Percentiles rank a stretch among this genome's conserved stretches.
These are phyloP conservation scores for Tetrao urogallus DNA, from an alignment of 2,113 vertebrate genomes.

Conservation along the genomic window DNA sequence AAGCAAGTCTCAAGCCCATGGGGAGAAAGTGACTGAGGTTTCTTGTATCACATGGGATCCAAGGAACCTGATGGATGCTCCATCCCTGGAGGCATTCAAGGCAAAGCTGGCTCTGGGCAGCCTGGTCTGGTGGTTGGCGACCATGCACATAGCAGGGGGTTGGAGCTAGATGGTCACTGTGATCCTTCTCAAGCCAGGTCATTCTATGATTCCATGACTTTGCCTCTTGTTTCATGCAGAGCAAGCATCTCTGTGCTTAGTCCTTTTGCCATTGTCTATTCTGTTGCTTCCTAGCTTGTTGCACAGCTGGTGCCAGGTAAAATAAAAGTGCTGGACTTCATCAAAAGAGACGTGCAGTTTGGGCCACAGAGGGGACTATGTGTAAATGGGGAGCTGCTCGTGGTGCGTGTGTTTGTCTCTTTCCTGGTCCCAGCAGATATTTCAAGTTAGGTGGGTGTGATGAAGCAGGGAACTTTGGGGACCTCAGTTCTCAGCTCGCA, in stretches of 20 bases:
- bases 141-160: no score
- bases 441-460: not conserved
- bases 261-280: not conserved
- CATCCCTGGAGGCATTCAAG: no score
- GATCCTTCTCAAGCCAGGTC: no score
- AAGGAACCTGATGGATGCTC: no score
- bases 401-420: rapidly evolving
- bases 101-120: no score
- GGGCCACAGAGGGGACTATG: not conserved
- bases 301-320: rapidly evolving
- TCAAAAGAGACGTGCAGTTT: rapidly evolving
- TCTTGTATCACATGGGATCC: not conserved
- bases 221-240: not conserved
- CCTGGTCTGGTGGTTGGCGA: no score
- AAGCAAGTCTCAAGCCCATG: not conserved
- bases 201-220: not conserved
- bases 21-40: not conserved
- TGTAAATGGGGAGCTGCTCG: not conserved
- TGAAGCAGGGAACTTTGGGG: not conserved
- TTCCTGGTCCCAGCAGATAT: not conserved
- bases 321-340: not conserved
- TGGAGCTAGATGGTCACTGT: no score
- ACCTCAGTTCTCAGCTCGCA: rapidly evolving
- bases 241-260: not conserved
- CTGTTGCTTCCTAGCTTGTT: not conserved